phyloP scores from a whole-genome alignment of 1,140 invertebrate genomes.

The Acromyrmex heyeri region DNA sequence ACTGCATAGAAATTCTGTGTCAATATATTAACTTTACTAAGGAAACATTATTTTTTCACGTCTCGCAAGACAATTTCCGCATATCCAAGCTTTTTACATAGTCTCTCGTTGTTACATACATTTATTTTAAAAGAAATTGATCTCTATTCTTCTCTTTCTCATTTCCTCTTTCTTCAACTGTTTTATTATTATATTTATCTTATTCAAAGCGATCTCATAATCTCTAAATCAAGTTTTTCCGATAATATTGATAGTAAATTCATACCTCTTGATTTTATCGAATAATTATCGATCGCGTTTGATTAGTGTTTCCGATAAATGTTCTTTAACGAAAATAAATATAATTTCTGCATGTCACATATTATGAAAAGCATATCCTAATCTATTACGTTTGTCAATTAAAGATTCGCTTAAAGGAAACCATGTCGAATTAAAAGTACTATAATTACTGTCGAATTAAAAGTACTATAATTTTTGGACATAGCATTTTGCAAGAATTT shows the following conservation, averaged over 20 bases:
- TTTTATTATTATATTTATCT: background rate
- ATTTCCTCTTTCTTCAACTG: background rate
- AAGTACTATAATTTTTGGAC: background rate
- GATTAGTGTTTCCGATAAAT: background rate
- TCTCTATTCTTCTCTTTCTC: background rate
- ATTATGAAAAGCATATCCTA: background rate
- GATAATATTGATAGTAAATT: background rate
- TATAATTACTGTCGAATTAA: background rate
- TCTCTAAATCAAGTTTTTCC: background rate
- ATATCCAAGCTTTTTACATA: background rate
- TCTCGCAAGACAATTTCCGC: background rate
- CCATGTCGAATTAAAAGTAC: background rate
- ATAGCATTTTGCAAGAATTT: background rate
- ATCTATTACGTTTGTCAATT: background rate
- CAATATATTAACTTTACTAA: slow-evolving; percentile 11
- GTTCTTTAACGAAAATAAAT: background rate
- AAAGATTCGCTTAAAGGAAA: background rate
- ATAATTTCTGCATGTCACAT: background rate
- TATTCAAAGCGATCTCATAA: background rate
- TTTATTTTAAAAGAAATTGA: background rate
- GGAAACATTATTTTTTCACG: background rate
- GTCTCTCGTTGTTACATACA: background rate
- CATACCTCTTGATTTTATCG: background rate
- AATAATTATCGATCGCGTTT: background rate
- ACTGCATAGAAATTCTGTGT: background rate